A percentile compares a stretch with the other conserved stretches of the same genome.
These are phyloP conservation scores for Amblyopsis hoosieri DNA, from an alignment of 2,797 vertebrate genomes.

Conservation along the genomic window DNA sequence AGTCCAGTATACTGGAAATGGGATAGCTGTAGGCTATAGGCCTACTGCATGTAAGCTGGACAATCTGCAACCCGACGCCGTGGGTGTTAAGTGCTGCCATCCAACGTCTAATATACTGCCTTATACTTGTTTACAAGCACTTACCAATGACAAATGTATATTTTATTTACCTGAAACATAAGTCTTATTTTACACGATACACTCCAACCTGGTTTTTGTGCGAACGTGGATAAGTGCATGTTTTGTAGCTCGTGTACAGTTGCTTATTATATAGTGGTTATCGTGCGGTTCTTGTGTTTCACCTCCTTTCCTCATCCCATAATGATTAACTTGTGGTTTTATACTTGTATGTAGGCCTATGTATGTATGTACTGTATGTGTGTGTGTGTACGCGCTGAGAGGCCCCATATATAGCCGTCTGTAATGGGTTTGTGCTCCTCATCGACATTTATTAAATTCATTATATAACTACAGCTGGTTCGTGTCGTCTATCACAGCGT, in stretches of 20 bases:
- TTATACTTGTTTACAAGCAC: slow-evolving; percentile 85
- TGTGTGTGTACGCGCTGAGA: slow-evolving; percentile 61
- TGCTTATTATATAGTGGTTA: slow-evolving; percentile 42
- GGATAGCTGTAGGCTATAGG: slow-evolving; percentile 18
- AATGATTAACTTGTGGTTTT: slow-evolving; percentile 8
- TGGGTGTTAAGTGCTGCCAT: slow-evolving; percentile 78
- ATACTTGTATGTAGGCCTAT: slow-evolving; percentile 42
- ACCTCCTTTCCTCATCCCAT: too few species aligned
- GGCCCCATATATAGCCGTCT: slow-evolving; percentile 59
- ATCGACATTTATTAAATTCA: slow-evolving; percentile 74
- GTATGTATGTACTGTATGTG: slow-evolving; percentile 64
- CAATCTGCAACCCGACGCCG: slow-evolving; percentile 77
- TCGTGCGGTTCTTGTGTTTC: slow-evolving; percentile 37
- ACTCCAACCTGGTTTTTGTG: slow-evolving; percentile 52
- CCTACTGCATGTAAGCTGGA: slow-evolving; percentile 68
- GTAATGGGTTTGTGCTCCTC: slow-evolving; percentile 50
- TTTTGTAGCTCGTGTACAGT: slow-evolving; percentile 61
- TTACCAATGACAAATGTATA: slow-evolving; percentile 76
- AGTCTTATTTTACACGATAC: slow-evolving; percentile 72
- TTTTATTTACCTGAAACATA: slow-evolving; percentile 78
- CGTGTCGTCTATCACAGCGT: slow-evolving; percentile 20
- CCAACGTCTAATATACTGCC: slow-evolving; percentile 74
- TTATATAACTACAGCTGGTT: slow-evolving; percentile 58
- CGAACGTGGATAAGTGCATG: slow-evolving; percentile 59
- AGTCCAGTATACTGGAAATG: slow-evolving; percentile 42